A percentile compares a stretch with the other conserved stretches of the same genome.
Evolutionary conservation across 2,113 vertebrate genomes (phyloP).

Genomic region (Odocoileus hemionus): DNA sequence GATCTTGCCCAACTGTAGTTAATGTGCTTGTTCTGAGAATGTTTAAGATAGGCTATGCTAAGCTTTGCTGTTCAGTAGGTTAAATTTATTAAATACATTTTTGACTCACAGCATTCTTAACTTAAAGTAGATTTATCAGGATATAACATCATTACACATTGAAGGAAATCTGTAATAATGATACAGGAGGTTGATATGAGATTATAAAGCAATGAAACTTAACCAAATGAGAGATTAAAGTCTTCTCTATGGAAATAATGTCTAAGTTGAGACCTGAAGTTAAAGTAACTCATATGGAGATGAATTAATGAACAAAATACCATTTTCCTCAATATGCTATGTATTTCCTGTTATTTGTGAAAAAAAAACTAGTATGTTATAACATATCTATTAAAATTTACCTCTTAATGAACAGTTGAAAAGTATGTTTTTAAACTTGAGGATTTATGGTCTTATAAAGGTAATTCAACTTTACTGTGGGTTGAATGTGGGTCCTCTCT

Average conservation of each 20-base stretch:
- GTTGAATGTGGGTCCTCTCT: background rate
- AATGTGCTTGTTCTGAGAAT: background rate
- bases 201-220: background rate
- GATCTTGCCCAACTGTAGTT: background rate
- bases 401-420: background rate
- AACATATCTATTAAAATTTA: background rate
- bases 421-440: background rate
- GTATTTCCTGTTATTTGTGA: background rate
- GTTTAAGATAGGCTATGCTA: background rate
- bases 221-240: background rate
- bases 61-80: background rate
- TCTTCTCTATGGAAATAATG: background rate
- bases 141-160: background rate
- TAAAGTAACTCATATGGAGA: background rate
- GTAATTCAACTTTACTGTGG: background rate
- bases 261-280: background rate
- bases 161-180: background rate
- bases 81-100: background rate
- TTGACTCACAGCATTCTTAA: background rate
- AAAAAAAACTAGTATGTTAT: background rate
- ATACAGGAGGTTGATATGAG: background rate
- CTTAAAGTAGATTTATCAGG: background rate
- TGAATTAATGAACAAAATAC: background rate
- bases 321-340: background rate
- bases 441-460: background rate